These are phyloP conservation scores for Sylvicola cinctus DNA, from an alignment of 2,888 invertebrate species.

Conservation along the genomic window DNA sequence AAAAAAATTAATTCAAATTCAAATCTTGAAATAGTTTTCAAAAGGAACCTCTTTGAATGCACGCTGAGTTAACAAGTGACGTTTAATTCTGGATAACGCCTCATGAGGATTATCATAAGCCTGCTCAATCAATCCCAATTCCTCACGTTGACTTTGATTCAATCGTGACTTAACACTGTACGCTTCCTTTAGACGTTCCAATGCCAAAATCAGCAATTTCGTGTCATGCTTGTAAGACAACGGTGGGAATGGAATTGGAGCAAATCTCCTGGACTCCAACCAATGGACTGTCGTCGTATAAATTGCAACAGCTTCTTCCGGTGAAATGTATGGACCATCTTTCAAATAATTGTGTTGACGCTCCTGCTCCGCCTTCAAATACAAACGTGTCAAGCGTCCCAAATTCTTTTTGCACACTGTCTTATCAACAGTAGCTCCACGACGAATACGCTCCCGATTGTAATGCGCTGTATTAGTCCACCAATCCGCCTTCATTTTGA, in stretches of 20 bases:
- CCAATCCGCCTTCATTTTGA: slow-evolving; percentile 99
- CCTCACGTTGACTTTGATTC: slow-evolving; percentile 97
- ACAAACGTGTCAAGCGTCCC: slow-evolving; percentile 88
- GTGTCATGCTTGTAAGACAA: slow-evolving; percentile 99
- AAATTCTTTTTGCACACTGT: slow-evolving; percentile 99
- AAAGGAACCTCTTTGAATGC: slow-evolving; percentile 80
- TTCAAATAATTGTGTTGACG: slow-evolving; percentile 98
- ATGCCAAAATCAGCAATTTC: slow-evolving; percentile 85
- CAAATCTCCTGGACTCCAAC: slow-evolving; percentile 95
- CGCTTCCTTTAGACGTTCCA: slow-evolving; percentile 92
- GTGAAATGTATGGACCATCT: slow-evolving; percentile 98
- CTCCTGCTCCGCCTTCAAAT: slow-evolving; percentile 96
- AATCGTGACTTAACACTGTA: slow-evolving; percentile 94
- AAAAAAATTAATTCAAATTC: background rate
- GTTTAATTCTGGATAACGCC: slow-evolving; percentile 94
- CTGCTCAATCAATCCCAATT: slow-evolving; percentile 95
- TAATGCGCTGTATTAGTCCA: slow-evolving; percentile 99
- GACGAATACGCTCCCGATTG: slow-evolving; percentile 91
- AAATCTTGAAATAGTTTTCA: background rate
- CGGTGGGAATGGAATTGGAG: slow-evolving; percentile 98
- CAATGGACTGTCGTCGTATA: slow-evolving; percentile 99
- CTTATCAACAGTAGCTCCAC: slow-evolving; percentile 99
- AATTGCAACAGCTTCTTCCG: slow-evolving; percentile 99
- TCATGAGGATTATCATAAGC: slow-evolving; percentile 99
- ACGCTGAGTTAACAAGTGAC: slow-evolving; percentile 94